Evolutionary conservation across 2,113 vertebrate species (phyloP).

Genomic region (Poecile atricapillus): DNA sequence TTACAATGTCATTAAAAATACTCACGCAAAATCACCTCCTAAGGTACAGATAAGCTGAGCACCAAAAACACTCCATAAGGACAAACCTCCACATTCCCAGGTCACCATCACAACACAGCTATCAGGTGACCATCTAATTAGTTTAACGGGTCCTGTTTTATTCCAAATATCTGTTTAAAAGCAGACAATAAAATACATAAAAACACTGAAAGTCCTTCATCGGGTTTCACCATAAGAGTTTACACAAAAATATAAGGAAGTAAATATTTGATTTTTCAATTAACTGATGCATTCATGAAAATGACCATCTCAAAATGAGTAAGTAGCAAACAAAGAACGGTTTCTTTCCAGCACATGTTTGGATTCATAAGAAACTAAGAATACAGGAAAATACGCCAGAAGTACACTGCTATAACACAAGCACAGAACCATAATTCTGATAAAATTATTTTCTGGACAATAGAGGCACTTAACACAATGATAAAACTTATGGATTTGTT

Average conservation of each 20-base stretch:
- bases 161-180: slow-evolving; percentile 90
- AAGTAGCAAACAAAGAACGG: neutral
- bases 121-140: slow-evolving; percentile 96
- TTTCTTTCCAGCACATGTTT: neutral
- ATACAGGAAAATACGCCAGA: neutral
- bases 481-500: neutral
- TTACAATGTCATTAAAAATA: slow-evolving; percentile 32
- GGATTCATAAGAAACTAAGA: neutral
- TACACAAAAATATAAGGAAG: neutral
- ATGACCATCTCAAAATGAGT: neutral
- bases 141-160: slow-evolving; percentile 93
- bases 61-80: slow-evolving; percentile 97
- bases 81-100: slow-evolving; percentile 93
- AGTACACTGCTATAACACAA: neutral
- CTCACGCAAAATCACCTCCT: slow-evolving; percentile 96
- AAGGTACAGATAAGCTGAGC: slow-evolving; percentile 98
- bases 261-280: neutral
- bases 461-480: neutral
- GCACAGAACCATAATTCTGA: neutral
- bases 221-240: neutral
- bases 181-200: neutral
- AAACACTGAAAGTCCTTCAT: neutral
- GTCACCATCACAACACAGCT: slow-evolving; percentile 94
- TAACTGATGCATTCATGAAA: neutral
- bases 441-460: neutral